Base-by-base conservation (phyloP, 2,888 invertebrate species). In the Cataglyphis livida region DNA sequence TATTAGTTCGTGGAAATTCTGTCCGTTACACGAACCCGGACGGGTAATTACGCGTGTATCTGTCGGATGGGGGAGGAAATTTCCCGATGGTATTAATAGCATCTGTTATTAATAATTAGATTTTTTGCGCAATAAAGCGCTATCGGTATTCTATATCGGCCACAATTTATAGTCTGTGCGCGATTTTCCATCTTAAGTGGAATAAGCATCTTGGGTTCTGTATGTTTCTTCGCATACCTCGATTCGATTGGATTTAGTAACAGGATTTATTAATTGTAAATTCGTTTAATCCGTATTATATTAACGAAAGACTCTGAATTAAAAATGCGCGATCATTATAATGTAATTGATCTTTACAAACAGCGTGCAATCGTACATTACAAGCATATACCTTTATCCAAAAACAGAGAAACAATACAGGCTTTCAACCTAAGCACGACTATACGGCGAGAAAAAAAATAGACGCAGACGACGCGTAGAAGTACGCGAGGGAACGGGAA, bases 41-140 rank as follows among this genome's bases (percentile, higher is more conserved):
- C 51, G 64, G 64, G 71, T 65, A 61, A 65, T 70, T 78, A 81
- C 82, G 79, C 44, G 54, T 28, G 44, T 51, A 64, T 81, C 38
- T 44, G 35, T 79, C 18, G 73, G 28, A 15, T 10, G 44, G 21
- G 51, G 21, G 28, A 15, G 59, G 12, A 12, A 51, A 81, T 71
- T 70, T 79, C 73, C 18, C 59, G 44, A 44, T 21, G 44, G 44
- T 71, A 79, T 64, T 62, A 76, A 65, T 57, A 81, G 81, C 44
- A 66, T 57, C 54, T 81, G 79, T 65, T 65, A 82, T 79, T 66
- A 79, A 70, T 71, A 79, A 79, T 70, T 71, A 35, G 35, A 21
- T 32, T 79, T 78, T 78, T 79, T 79, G 7, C 44, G 12, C 44
- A 44, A 35, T 44, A 44, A 51, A 59, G 44, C 44, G 71, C 59